Evolutionary conservation across 1,140 invertebrate species (phyloP).

Genomic region (Centruroides sculpturatus): DNA sequence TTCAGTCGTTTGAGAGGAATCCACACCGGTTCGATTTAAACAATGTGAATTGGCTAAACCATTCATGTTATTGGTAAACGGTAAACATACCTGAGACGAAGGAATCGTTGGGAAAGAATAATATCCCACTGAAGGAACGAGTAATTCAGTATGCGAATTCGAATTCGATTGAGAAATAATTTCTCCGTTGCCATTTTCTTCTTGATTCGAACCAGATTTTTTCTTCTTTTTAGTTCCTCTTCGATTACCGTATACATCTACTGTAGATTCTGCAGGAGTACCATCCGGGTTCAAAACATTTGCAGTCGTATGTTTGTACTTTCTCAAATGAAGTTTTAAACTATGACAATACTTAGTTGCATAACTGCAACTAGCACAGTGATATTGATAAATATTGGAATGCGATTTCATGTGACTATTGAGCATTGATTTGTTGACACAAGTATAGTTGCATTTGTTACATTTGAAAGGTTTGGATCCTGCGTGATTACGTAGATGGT

Average conservation of each 20-base stretch:
- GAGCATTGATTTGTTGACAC: slow-evolving; percentile 99
- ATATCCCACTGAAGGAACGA: background rate
- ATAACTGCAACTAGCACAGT: slow-evolving; percentile 88
- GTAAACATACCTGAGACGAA: too few relatives aligned
- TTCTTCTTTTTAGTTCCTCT: slow-evolving; percentile 49
- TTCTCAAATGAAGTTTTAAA: slow-evolving; percentile 85
- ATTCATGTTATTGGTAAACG: too few relatives aligned
- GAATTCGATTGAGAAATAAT: background rate
- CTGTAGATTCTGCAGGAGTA: slow-evolving; percentile 66
- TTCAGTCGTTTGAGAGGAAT: background rate
- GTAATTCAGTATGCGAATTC: background rate
- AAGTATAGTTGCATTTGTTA: slow-evolving; percentile 74
- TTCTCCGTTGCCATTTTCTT: background rate
- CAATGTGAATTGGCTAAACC: too few relatives aligned
- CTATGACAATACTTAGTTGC: slow-evolving; percentile 98
- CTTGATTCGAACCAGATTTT: background rate
- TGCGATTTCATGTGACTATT: slow-evolving; percentile 98
- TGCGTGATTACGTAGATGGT: slow-evolving; percentile 88
- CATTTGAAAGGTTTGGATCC: slow-evolving; percentile 96
- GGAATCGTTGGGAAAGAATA: background rate
- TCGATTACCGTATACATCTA: slow-evolving; percentile 76
- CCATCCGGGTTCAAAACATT: slow-evolving; percentile 77
- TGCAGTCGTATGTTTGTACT: slow-evolving; percentile 73
- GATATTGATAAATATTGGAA: slow-evolving; percentile 90
- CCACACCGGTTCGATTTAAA: too few relatives aligned